Evolutionary conservation across 2,113 vertebrate species (phyloP).

Genomic region (Coreoperca whiteheadi): DNA sequence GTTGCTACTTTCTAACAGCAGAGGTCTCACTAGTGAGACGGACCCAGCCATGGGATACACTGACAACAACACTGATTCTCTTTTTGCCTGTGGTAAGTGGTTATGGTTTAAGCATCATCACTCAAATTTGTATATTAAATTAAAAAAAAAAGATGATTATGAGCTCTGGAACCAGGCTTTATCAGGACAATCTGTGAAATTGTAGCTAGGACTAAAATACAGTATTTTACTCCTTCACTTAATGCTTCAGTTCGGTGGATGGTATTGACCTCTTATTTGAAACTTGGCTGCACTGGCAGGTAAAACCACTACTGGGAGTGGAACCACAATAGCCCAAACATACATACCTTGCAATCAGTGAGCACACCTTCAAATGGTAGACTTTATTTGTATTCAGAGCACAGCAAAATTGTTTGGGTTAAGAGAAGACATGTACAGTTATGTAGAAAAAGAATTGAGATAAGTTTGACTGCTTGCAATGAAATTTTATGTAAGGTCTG

Average conservation of each 20-base stretch:
- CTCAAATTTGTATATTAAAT: neutral
- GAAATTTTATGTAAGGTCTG: neutral
- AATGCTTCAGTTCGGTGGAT: neutral
- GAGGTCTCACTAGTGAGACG: neutral
- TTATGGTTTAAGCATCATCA: neutral
- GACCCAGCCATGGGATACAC: neutral
- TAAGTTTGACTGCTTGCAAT: neutral
- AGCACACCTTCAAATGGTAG: neutral
- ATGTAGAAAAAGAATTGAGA: neutral
- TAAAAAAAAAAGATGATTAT: neutral
- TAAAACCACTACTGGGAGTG: conserved; percentile 63
- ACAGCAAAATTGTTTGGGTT: neutral
- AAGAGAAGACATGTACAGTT: neutral
- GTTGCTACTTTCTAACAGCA: neutral
- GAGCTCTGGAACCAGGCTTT: neutral
- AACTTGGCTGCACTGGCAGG: conserved; percentile 6
- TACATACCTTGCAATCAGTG: neutral
- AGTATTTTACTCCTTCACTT: neutral
- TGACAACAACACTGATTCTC: neutral
- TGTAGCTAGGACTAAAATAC: neutral
- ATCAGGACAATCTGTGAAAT: neutral
- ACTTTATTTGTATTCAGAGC: neutral
- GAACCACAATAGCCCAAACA: neutral
- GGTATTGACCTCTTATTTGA: neutral
- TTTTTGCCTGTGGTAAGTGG: neutral